These are phyloP conservation scores for Pachypeltis micranthus DNA, from an alignment of 1,140 invertebrate species.

Conservation along the genomic window DNA sequence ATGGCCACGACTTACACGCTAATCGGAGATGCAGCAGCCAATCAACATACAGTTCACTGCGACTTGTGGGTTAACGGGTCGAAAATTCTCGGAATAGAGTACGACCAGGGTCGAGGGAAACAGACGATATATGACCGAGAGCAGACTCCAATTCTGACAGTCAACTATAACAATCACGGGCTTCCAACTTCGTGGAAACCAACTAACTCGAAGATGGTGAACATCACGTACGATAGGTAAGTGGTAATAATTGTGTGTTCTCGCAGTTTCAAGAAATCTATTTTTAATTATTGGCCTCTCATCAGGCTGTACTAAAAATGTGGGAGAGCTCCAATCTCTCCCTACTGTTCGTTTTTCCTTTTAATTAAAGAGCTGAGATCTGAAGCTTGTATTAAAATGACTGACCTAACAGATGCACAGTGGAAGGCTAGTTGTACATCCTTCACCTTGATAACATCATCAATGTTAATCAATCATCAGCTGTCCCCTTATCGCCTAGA, in stretches of 20 bases:
- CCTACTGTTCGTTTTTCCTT: no score
- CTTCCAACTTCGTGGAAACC: conserved; percentile 68
- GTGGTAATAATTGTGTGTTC: not conserved
- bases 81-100: conserved; percentile 74
- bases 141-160: conserved; percentile 64
- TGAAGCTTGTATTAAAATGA: no score
- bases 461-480: no score
- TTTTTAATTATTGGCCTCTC: no score
- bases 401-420: no score
- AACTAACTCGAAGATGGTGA: conserved; percentile 59
- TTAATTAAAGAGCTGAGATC: no score
- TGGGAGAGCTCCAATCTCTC: no score
- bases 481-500: no score
- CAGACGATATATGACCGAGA: conserved; percentile 82
- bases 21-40: conserved; percentile 66
- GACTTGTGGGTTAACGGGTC: conserved; percentile 56
- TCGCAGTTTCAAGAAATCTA: not conserved
- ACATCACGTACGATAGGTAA: conserved; percentile 74
- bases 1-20: conserved; percentile 70
- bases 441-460: no score
- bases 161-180: conserved; percentile 76
- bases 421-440: no score
- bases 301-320: no score
- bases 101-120: conserved; percentile 72
- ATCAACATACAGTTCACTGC: conserved; percentile 65